Percentiles rank a stretch among this genome's conserved stretches.
phyloP scores from a whole-genome alignment of 2,113 vertebrate genomes.

The Sylvicapra grimmia region DNA sequence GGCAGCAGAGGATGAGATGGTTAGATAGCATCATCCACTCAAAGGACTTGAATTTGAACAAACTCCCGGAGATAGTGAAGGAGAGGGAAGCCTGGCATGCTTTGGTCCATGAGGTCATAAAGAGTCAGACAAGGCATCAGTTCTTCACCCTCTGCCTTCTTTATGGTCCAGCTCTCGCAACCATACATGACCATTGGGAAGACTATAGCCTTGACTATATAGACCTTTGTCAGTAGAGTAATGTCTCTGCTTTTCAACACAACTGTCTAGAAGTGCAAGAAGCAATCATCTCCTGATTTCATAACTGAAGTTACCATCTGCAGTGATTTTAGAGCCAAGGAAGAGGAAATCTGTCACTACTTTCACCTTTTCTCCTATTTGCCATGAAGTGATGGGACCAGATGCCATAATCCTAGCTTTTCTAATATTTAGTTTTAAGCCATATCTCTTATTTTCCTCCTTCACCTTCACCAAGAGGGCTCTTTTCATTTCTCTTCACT shows the following conservation, averaged over 20 bases:
- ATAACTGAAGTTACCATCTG: too few relatives aligned
- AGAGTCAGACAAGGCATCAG: not conserved
- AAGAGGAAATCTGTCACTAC: too few relatives aligned
- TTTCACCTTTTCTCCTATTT: too few relatives aligned
- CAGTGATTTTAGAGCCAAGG: too few relatives aligned
- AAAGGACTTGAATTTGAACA: not conserved
- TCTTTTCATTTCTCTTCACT: too few relatives aligned
- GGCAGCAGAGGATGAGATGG: not conserved
- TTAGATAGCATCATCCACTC: not conserved
- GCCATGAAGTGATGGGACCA: too few relatives aligned
- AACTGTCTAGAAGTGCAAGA: not conserved
- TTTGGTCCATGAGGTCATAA: not conserved
- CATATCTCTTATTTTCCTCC: too few relatives aligned
- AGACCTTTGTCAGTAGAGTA: not conserved
- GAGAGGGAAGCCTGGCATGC: not conserved
- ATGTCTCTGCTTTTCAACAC: not conserved
- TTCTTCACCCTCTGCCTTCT: not conserved
- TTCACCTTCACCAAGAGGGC: too few relatives aligned
- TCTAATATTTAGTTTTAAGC: too few relatives aligned
- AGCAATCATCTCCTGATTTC: too few relatives aligned
- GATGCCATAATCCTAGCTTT: too few relatives aligned
- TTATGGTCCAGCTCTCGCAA: not conserved
- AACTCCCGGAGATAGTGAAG: rapidly evolving
- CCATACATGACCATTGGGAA: not conserved
- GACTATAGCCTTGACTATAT: not conserved